Conservation (phyloP, 2,113 vertebrate species). For the Urocitellus parryii region DNA sequence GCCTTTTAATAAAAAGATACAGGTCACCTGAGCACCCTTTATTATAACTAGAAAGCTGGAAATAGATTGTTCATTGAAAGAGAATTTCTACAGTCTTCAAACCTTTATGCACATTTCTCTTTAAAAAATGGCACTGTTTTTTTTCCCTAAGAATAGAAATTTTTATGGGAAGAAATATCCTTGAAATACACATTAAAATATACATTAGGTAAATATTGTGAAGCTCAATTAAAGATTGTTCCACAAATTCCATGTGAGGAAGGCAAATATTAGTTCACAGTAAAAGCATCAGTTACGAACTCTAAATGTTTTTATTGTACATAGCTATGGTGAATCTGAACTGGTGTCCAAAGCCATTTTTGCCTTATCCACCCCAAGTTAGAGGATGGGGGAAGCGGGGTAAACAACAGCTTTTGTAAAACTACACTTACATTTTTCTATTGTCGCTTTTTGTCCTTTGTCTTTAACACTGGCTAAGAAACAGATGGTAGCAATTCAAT, state of each 20-base stretch:
- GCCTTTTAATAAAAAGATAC: background rate
- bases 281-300: background rate
- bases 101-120: background rate
- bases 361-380: background rate
- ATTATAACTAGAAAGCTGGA: background rate
- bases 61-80: background rate
- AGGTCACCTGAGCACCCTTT: background rate
- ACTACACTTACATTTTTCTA: background rate
- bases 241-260: background rate
- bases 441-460: background rate
- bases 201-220: background rate
- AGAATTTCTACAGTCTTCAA: conserved; percentile 36
- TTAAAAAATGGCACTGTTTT: background rate
- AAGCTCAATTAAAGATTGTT: background rate
- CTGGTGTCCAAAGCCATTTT: background rate
- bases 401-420: conserved; percentile 13
- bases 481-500: conserved; percentile 64
- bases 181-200: conserved; percentile 34
- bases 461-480: conserved; percentile 13
- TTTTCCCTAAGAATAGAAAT: background rate
- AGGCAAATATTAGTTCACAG: background rate
- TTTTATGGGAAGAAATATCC: background rate
- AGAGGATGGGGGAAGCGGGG: background rate
- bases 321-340: background rate
- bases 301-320: background rate